Evolutionary conservation across 2,888 invertebrate genomes (phyloP), one percentile per base, ranked within the genome.

Genomic region (Argyresthia goedartella): DNA sequence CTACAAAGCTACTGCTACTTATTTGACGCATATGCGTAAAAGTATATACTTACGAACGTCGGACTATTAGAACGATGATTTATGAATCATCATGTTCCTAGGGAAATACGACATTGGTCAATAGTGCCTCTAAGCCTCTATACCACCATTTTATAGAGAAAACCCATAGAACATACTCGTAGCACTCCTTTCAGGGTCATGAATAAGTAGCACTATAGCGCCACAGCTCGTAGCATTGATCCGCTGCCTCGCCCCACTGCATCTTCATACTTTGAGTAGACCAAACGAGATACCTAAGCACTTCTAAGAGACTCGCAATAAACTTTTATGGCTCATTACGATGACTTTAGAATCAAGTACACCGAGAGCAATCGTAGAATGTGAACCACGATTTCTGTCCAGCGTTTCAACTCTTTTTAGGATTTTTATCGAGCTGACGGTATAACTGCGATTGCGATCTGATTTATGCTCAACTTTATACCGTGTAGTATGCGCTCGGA

Each of bases 261-360:
- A 53, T 25, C 16, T n/a, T 62, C 55, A 57, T 60, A 63, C 63
- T 64, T 60, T 59, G 59, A 25, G 25, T 25, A 2, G 52, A 71
- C 66, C 67, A 64, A 69, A 70, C 63, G 56, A 65, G 67, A 67
- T 67, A 76, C 71, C 69, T 63, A 77, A 71, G 69, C 62, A 59
- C 64, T 69, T 78, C 79, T 77, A 80, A 69, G 74, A 77, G 59
- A 53, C 57, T 51, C 64, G 59, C 65, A 67, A 73, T 82, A 80
- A 80, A 77, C 59, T 71, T 80, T 81, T 76, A 81, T 64, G 64
- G 69, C 65, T 75, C 73, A 79, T 80, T 79, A 80, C 73, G 73
- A 76, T 76, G 76, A 71, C 69, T 69, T 66, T 73, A 70, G 67
- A 73, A 69, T 75, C 71, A 77, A 80, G 75, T 73, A 73, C 67